Base-by-base conservation (phyloP, 2,888 invertebrate genomes). In the Cataglyphis altisquamis region DNA sequence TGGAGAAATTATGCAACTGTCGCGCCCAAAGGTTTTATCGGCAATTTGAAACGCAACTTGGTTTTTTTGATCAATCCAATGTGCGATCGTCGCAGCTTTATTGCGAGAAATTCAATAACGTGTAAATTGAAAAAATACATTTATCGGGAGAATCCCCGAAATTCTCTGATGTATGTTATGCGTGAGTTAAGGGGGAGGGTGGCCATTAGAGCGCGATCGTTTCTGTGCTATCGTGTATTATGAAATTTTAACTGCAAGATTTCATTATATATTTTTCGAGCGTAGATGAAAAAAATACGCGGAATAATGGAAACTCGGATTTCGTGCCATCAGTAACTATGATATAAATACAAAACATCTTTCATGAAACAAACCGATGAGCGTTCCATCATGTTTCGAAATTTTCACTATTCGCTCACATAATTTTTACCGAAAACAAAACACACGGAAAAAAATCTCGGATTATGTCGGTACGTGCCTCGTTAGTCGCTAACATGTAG, bases 381-480 rank as follows among this genome's bases (percentile, higher is more conserved):
- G 70, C 36, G 78, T 70, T 70, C 32, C 45, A 60, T 57, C 45
- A 18, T 60, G 70, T 78, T 70, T 74, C 63, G 39, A 73, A 81
- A 75, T 75, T 75, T 63, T 74, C 25, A 52, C 63, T 63, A 63
- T 74, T n/a, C 75, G 52, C 36, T 25, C 39, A 21, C 41, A 63
- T 41, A 45, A 63, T 45, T 70, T 78, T 78, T 48, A 60, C 62
- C 32, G 21, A 60, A 60, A 70, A 52, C 52, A n/a, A n/a, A n/a
- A 52, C 2, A n/a, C 8, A 36, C 4, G 32, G 32, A 52, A n/a
- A 68, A 78, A 78, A 78, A 45, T 78, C 45, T 78, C 78, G 68
- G 68, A 21, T 57, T 67, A n/a, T 64, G 45, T 70, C 60, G 78
- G 45, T 70, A 70, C 78, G 45, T 70, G 78, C 78, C 60, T 78